phyloP scores from a whole-genome alignment of 2,797 vertebrate genomes.

The Sebastes cheni region DNA sequence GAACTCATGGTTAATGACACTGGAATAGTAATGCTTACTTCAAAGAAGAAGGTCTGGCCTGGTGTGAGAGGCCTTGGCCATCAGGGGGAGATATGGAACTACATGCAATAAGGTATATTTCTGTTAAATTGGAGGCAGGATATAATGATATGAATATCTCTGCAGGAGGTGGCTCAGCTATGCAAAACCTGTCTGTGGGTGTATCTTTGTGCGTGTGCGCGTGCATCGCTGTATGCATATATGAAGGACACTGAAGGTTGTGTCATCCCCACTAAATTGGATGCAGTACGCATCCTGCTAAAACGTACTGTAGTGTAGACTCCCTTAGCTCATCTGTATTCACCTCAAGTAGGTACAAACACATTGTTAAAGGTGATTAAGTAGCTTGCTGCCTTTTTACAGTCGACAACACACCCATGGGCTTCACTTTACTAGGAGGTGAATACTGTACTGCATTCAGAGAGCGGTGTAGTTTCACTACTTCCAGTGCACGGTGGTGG shows the following conservation, averaged over 20 bases:
- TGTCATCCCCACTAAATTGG: conserved; percentile 38
- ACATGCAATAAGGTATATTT: conserved; percentile 9
- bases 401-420: conserved; percentile 53
- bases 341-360: conserved; percentile 42
- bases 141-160: conserved; percentile 61
- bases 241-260: conserved; percentile 71
- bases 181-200: conserved; percentile 24
- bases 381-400: conserved; percentile 58
- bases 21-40: not conserved
- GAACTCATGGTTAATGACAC: conserved; percentile 4
- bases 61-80: not conserved
- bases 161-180: conserved; percentile 49
- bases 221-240: conserved; percentile 16
- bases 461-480: conserved; percentile 3
- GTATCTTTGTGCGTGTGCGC: conserved; percentile 4
- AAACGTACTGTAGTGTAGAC: conserved; percentile 11
- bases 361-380: conserved; percentile 74
- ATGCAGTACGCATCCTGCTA: conserved; percentile 38
- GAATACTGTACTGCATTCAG: conserved; percentile 27
- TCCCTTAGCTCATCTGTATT: conserved; percentile 65
- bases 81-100: not conserved
- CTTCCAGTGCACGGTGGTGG: not conserved
- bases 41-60: not conserved
- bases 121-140: conserved; percentile 48
- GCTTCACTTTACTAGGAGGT: conserved; percentile 34